Conservation (phyloP, 1,140 invertebrate genomes). For the Euwallacea fornicatus region DNA sequence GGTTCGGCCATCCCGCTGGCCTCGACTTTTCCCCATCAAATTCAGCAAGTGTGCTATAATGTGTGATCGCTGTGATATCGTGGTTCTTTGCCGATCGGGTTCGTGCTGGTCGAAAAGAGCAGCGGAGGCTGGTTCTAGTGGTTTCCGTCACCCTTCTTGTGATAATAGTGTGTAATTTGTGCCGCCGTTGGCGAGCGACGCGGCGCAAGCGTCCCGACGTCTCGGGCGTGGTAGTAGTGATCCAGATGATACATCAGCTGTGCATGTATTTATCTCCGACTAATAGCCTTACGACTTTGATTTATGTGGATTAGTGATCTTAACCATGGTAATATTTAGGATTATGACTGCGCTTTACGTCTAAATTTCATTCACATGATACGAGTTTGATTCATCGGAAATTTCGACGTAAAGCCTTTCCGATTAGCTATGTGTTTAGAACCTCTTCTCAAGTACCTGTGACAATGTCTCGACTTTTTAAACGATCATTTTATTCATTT, state of each 20-base stretch:
- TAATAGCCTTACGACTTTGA: conserved; percentile 36
- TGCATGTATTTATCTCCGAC: conserved; percentile 45
- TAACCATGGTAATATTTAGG: conserved; percentile 6
- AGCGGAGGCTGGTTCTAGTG: conserved; percentile 40
- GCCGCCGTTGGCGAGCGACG: conserved; percentile 36
- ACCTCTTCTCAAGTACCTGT: conserved; percentile 14
- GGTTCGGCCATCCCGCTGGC: conserved; percentile 53
- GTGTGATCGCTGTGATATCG: conserved; percentile 57
- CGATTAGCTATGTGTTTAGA: conserved; percentile 12
- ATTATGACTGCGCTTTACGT: too few relatives aligned
- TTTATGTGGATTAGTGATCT: conserved; percentile 35
- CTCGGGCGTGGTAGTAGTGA: conserved; percentile 54
- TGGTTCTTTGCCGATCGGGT: conserved; percentile 38
- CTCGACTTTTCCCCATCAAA: conserved; percentile 57
- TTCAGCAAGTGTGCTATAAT: conserved; percentile 62
- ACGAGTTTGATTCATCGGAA: too few relatives aligned
- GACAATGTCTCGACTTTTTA: conserved; percentile 19
- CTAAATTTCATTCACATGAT: too few relatives aligned
- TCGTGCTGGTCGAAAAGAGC: conserved; percentile 27
- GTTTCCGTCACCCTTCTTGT: conserved; percentile 49
- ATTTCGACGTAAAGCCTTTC: neutral
- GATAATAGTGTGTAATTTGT: conserved; percentile 54
- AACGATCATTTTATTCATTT: conserved; percentile 12
- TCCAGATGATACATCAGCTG: conserved; percentile 49
- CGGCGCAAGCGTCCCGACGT: conserved; percentile 45